phyloP scores from a whole-genome alignment of 2,113 vertebrate species.

The Scopus umbretta region DNA sequence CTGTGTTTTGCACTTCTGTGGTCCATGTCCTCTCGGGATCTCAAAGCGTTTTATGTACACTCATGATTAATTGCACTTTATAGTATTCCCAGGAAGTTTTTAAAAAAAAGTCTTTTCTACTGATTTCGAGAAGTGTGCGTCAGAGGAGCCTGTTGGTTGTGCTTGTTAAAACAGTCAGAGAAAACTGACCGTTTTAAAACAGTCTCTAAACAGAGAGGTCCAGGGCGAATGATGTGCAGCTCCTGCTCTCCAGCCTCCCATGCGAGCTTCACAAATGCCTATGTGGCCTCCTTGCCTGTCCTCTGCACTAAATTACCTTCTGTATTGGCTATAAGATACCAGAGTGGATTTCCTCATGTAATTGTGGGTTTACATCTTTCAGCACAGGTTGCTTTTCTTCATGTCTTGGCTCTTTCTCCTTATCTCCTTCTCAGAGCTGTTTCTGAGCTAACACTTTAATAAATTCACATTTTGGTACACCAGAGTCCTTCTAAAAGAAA shows the following conservation, averaged over 20 bases:
- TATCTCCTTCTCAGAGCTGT: not conserved
- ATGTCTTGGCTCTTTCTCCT: not conserved
- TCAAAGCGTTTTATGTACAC: not conserved
- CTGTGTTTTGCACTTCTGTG: not conserved
- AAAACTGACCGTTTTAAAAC: too few relatives aligned
- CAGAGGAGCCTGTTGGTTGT: not conserved
- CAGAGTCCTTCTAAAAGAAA: not conserved
- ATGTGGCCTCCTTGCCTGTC: not conserved
- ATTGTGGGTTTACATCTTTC: not conserved
- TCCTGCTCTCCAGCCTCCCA: not conserved
- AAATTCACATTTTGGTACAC: not conserved
- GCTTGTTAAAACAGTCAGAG: not conserved
- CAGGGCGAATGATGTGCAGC: rapidly evolving
- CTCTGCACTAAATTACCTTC: not conserved
- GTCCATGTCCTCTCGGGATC: not conserved
- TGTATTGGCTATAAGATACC: not conserved
- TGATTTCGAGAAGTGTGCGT: not conserved
- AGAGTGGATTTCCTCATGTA: not conserved
- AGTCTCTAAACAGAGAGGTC: too few relatives aligned
- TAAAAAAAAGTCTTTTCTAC: not conserved
- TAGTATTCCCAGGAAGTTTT: not conserved
- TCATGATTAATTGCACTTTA: not conserved
- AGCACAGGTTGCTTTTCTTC: not conserved
- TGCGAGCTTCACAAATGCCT: not conserved
- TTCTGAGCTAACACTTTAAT: not conserved